Evolutionary conservation across 1,140 invertebrate species (phyloP), one percentile per base, ranked within the genome.

Genomic region (Pomacea maculata): DNA sequence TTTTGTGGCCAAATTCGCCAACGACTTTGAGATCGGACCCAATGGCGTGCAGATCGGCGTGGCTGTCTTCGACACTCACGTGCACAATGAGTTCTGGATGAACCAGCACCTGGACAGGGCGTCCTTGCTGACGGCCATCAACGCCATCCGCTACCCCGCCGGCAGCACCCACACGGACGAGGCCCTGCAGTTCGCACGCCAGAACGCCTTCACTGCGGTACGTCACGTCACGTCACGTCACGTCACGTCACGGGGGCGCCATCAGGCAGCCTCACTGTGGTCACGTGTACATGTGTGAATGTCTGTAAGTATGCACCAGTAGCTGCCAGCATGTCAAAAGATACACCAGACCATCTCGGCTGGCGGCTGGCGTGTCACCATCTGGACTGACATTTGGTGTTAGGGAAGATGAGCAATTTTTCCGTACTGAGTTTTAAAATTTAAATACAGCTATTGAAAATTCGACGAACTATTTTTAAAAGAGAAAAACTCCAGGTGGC

Each of bases 31-130:
- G 72, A 81, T 88, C 45, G 84, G 83, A 3, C 80, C 82, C 6
- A 78, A 75, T 21, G 67, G 63, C 19, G 78, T 82, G 29, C 82
- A 84, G 78, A 75, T 85, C 75, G 82, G 79, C 45, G 80, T 82
- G 21, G 80, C 80, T 63, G 81, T 57, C 34, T 71, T 75, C 76
- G 85, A 84, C 80, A 82, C 84, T 17, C 80, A 83, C 25, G 79
- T 84, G 5, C 82, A 85, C 25, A 80, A 88, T 17, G 84, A 90
- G 74, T 91, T 91, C 83, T 85, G 89, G 83, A 81, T 91, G 72
- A 88, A 89, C 77, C 83, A 84, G 52, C 86, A 86, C 80, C 77
- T 54, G 14, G 83, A 85, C 78, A 88, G 80, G 25, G 21, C 67
- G 5, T 65, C 71, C 4, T 57, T 85, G 17, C 55, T 80, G 34